These are phyloP conservation scores for Hydrozoanthus tunicans DNA, from an alignment of 64 coral and sea anemone species.

Conservation along the genomic window DNA sequence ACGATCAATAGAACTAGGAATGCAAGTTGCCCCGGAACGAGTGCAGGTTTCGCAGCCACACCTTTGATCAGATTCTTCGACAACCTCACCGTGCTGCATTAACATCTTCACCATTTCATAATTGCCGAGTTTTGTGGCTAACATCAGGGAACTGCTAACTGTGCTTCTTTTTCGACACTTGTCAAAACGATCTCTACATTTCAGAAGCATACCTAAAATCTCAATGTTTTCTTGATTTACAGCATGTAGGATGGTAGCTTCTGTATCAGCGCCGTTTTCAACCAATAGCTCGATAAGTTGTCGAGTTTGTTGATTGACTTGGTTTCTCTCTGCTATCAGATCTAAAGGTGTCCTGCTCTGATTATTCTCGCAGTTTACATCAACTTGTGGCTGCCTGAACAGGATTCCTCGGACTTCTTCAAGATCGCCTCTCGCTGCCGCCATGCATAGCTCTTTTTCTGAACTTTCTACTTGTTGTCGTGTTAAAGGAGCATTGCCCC, in stretches of 20 bases:
- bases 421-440: background rate
- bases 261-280: constrained; percentile 19
- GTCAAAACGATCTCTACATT: background rate
- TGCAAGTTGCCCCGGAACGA: background rate
- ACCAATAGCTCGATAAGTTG: background rate
- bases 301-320: background rate
- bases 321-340: background rate
- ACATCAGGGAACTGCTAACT: background rate
- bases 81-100: constrained; percentile 1
- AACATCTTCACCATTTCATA: constrained; percentile 25
- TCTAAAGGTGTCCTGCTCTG: background rate
- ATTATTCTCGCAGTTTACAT: background rate
- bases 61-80: background rate
- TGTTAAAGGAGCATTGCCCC: no score
- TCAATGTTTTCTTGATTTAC: constrained; percentile 1
- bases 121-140: constrained; percentile 8
- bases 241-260: background rate
- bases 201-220: background rate
- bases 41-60: background rate
- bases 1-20: background rate
- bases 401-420: background rate
- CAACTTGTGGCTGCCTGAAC: background rate
- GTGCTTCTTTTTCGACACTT: background rate
- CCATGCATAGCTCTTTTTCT: constrained; percentile 29
- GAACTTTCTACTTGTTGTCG: background rate